A percentile compares a stretch with the other conserved stretches of the same genome.
These are phyloP conservation scores for Chitala chitala DNA, from an alignment of 2,113 vertebrate species.

Conservation along the genomic window DNA sequence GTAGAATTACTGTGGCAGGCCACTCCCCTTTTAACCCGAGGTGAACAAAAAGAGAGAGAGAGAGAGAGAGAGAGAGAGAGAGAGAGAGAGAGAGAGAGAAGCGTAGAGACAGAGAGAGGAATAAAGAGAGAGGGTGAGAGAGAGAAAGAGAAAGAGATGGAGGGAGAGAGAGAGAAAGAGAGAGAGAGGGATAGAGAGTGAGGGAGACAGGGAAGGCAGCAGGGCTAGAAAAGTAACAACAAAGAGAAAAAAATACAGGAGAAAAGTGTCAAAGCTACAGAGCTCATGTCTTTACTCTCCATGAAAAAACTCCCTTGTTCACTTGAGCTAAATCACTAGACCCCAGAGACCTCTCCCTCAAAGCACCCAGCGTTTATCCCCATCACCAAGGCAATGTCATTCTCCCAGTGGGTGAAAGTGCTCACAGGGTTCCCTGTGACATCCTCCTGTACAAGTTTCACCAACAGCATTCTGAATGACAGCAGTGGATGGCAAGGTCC, in stretches of 20 bases:
- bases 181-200: too few species aligned
- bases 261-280: neutral
- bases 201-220: slow-evolving; percentile 18
- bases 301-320: too few species aligned
- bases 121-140: too few species aligned
- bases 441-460: neutral
- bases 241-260: neutral
- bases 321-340: too few species aligned
- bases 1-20: slow-evolving; percentile 75
- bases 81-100: slow-evolving; percentile 3
- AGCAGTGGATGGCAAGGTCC: neutral
- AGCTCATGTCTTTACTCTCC: too few species aligned
- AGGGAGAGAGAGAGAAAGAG: slow-evolving; percentile 7
- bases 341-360: neutral
- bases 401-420: neutral
- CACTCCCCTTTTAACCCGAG: slow-evolving; percentile 63
- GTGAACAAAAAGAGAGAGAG: slow-evolving; percentile 18
- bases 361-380: neutral
- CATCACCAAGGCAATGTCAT: neutral
- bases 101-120: neutral
- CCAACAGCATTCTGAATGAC: neutral
- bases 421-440: neutral
- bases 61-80: slow-evolving; percentile 3
- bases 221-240: neutral
- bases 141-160: too few species aligned